Base-by-base conservation (phyloP, 2,888 invertebrate species). In the Macrosiphum euphorbiae region DNA sequence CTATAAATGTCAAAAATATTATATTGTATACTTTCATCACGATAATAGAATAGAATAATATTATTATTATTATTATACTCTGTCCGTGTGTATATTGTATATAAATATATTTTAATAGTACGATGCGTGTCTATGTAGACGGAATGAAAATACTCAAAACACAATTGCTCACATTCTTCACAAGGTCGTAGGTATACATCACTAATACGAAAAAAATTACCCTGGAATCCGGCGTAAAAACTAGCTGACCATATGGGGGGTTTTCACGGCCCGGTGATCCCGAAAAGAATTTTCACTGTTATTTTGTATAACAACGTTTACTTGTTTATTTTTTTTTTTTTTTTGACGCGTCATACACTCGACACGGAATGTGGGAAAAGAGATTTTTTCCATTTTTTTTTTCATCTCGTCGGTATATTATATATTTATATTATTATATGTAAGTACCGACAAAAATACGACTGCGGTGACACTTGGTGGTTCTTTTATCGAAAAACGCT, bases 241-340 rank as follows among this genome's bases (percentile, higher is more conserved):
- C 52, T 35, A 20, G 26, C 3, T 41, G 35, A 86, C 86, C 13
- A 78, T n/a, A 50, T 41, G 58, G 67, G 86, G 90, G 89, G 55
- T 90, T 90, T 90, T 94, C 94, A 94, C 90, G 94, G 94, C 20
- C 55, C 85, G 50, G 86, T 67, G 94, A 92, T 61, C 61, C 41
- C 61, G 90, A 86, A 94, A 94, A 94, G 90, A 90, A 86, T 90
- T 94, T 94, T 52, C 94, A 94, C 94, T 41, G 86, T 91, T 91
- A 91, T 84, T 91, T 91, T 52, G 28, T 47, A 50, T 90, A 67
- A 90, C 58, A 67, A 55, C 55, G 55, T 55, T 24, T 52, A 52
- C 41, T 35, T 55, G 35, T 88, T 28, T 50, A n/a, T 52, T 52
- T 11, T 61, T 61, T 61, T 61, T 35, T 67, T 78, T 78, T 35